Evolutionary conservation across 1,140 invertebrate species (phyloP), one percentile per base, ranked within the genome.

Genomic region (Bursaphelenchus mucronatus): DNA sequence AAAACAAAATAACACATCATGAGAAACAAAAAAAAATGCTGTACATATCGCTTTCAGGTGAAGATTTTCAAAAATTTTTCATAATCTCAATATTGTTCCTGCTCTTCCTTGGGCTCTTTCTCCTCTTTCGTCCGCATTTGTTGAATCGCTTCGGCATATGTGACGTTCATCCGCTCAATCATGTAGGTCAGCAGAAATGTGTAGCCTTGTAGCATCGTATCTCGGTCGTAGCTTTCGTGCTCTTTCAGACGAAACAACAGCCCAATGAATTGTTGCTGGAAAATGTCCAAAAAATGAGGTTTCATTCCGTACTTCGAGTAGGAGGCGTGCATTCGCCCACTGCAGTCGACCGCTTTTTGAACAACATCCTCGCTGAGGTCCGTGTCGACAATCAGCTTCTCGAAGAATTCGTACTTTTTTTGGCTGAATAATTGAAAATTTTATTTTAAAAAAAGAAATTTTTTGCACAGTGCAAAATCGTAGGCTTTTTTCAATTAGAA

Each of bases 251-350:
- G n/a, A 21, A 61, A 68, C 17, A 71, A 19, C 15, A 21, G n/a
- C 45, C 69, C 71, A 54, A 74, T 46, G 17, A 74, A 75, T 45
- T 74, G 57, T 40, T 80, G 77, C 58, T 77, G 70, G 50, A 70
- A 76, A 47, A 76, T 64, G 72, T 76, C 75, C 19, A 76, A 49
- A 56, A 76, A 76, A 30, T 76, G 75, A 15, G 75, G 77, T 65
- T 76, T 76, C 41, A 76, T 49, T 8, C 75, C 75, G 55, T 63
- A 80, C 45, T 77, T 53, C 0, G 68, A 71, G 50, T 76, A 76
- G 13, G 58, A 59, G n/a, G 72, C 61, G 46, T 76, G 75, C 41
- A 71, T 79, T 46, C 41, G 17, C 21, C 74, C 74, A 17, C 74
- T 53, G 47, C 64, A 44, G 13, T 43, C 39, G 15, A 66, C 62